Percentiles rank a stretch among this genome's conserved stretches.
Evolutionary conservation across 2,797 vertebrate species (phyloP).

Genomic region (Atherinosoma microstoma): DNA sequence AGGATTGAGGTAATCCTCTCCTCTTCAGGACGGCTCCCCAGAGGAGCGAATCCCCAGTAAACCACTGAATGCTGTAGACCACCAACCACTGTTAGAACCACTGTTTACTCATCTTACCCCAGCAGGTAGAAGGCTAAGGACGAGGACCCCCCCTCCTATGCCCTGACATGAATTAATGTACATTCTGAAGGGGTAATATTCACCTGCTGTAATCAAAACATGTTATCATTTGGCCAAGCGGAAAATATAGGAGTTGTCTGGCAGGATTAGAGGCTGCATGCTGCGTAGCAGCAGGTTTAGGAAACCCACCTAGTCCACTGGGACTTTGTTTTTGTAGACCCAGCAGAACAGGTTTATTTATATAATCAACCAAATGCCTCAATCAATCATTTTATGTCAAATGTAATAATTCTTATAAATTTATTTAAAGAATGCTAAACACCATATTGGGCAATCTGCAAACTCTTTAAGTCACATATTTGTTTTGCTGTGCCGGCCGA

Average conservation of each 20-base stretch:
- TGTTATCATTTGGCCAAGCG: conserved; percentile 38
- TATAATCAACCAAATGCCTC: conserved; percentile 39
- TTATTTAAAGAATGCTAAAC: background rate
- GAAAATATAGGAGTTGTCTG: conserved; percentile 44
- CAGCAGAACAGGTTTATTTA: conserved; percentile 34
- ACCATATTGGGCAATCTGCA: background rate
- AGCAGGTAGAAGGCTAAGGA: conserved; percentile 60
- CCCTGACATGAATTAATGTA: conserved; percentile 37
- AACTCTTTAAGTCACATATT: background rate
- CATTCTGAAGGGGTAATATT: conserved; percentile 36
- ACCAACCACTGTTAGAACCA: conserved; percentile 62
- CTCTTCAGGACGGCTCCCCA: conserved; percentile 72
- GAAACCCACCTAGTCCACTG: conserved; percentile 35
- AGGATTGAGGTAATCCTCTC: conserved; percentile 83
- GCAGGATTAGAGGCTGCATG: conserved; percentile 57
- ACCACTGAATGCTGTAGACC: conserved; percentile 61
- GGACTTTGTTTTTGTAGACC: conserved; percentile 19
- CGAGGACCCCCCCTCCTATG: background rate
- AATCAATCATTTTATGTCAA: conserved; percentile 1
- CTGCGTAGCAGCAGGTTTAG: conserved; percentile 45
- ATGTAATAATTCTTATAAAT: background rate
- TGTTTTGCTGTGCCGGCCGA: background rate
- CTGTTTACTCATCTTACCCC: conserved; percentile 63
- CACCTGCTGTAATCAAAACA: conserved; percentile 59
- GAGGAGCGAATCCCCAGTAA: conserved; percentile 59